These are phyloP conservation scores for Notechis scutatus DNA, from an alignment of 2,113 vertebrate genomes.

Conservation along the genomic window DNA sequence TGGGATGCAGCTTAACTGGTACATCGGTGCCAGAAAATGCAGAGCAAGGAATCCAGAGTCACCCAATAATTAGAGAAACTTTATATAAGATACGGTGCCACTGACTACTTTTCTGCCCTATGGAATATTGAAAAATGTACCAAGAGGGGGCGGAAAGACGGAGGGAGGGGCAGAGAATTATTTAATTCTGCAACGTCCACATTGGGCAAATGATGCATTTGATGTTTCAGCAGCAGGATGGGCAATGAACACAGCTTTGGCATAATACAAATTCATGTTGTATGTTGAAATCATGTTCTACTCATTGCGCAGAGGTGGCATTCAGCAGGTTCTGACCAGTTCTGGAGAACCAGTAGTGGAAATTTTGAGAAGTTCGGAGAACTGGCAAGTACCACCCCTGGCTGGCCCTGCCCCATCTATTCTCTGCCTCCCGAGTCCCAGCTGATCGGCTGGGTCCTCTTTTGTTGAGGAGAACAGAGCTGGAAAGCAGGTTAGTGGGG, in stretches of 20 bases:
- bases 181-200: background rate
- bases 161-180: background rate
- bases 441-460: no score
- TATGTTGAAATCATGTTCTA: background rate
- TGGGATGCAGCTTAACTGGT: conserved; percentile 23
- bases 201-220: background rate
- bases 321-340: no score
- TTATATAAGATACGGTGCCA: background rate
- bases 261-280: background rate
- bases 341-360: no score
- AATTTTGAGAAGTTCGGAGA: no score
- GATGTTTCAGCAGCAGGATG: background rate
- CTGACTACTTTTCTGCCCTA: no score
- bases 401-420: no score
- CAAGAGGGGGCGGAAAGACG: no score
- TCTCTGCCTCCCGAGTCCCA: no score
- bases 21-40: background rate
- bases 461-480: no score
- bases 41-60: background rate
- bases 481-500: no score
- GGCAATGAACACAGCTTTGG: background rate
- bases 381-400: no score
- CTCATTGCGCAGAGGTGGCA: background rate
- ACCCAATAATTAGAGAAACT: background rate
- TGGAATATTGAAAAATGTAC: no score